A percentile compares a stretch with the other conserved stretches of the same genome.
Conservation (phyloP, 2,113 vertebrate genomes). For the Myocastor coypus region DNA sequence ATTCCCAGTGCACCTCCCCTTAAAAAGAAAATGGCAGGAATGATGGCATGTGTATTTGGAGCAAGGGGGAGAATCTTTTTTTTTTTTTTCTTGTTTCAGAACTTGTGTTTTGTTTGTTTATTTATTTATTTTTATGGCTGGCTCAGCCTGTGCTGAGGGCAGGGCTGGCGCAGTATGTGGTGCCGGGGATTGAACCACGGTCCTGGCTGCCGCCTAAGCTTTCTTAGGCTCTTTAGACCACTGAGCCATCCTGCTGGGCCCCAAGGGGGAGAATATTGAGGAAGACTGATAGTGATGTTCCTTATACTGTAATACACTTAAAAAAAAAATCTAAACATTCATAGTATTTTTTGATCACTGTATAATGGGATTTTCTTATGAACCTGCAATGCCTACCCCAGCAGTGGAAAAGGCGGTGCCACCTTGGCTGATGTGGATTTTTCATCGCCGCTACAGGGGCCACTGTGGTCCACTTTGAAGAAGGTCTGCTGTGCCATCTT, state of each 20-base stretch:
- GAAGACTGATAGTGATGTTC: neutral
- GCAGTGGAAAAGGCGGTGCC: neutral
- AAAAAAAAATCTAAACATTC: neutral
- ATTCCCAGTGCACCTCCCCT: too few relatives aligned
- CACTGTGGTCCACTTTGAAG: rapidly evolving
- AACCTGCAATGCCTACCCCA: neutral
- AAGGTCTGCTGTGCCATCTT: neutral
- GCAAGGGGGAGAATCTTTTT: neutral
- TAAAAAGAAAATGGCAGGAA: neutral
- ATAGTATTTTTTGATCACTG: neutral
- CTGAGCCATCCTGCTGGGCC: too few relatives aligned
- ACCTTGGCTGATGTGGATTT: neutral
- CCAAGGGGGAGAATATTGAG: neutral
- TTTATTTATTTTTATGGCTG: too few relatives aligned
- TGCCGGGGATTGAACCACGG: too few relatives aligned
- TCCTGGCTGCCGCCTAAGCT: too few relatives aligned
- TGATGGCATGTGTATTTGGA: neutral
- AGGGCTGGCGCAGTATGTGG: too few relatives aligned
- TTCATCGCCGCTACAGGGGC: neutral
- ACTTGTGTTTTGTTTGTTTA: too few relatives aligned
- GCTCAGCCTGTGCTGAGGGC: too few relatives aligned
- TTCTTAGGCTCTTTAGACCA: too few relatives aligned
- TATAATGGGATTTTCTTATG: neutral
- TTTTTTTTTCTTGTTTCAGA: too few relatives aligned
- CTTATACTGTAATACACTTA: neutral